Percentiles rank a stretch among this genome's conserved stretches.
These are phyloP conservation scores for Oncorhynchus tshawytscha DNA, from an alignment of 2,113 vertebrate genomes.

Conservation along the genomic window DNA sequence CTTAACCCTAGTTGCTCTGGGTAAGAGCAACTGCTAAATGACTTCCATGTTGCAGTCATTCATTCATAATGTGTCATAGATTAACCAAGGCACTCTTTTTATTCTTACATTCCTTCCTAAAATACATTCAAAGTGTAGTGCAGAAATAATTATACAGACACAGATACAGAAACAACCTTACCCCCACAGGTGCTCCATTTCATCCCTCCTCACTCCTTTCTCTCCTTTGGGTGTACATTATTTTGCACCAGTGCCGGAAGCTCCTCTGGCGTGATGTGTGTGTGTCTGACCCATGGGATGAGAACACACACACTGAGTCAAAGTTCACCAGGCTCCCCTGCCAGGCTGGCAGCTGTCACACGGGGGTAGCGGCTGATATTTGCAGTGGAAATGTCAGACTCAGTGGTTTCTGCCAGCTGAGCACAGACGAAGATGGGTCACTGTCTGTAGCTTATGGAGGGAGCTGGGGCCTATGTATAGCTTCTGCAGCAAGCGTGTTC, in stretches of 20 bases:
- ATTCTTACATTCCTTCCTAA: too few relatives aligned
- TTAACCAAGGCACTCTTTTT: too few relatives aligned
- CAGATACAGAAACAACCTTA: too few relatives aligned
- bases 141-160: too few relatives aligned
- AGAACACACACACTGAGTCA: constrained; percentile 45
- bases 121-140: too few relatives aligned
- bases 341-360: constrained; percentile 40
- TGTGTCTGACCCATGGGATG: constrained; percentile 32
- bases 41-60: too few relatives aligned
- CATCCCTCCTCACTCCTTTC: too few relatives aligned
- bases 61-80: too few relatives aligned
- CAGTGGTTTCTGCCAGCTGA: constrained; percentile 47
- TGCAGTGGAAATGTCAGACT: constrained; percentile 52
- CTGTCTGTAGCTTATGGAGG: neutral
- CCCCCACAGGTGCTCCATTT: too few relatives aligned
- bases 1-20: too few relatives aligned
- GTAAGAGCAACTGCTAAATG: too few relatives aligned
- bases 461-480: constrained; percentile 12
- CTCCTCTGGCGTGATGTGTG: neutral
- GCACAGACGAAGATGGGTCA: constrained; percentile 29
- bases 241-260: neutral
- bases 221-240: too few relatives aligned
- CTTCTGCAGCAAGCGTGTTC: neutral
- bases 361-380: constrained; percentile 53
- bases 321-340: constrained; percentile 45